Evolutionary conservation across 2,113 vertebrate species (phyloP).

Genomic region (Eptesicus fuscus): DNA sequence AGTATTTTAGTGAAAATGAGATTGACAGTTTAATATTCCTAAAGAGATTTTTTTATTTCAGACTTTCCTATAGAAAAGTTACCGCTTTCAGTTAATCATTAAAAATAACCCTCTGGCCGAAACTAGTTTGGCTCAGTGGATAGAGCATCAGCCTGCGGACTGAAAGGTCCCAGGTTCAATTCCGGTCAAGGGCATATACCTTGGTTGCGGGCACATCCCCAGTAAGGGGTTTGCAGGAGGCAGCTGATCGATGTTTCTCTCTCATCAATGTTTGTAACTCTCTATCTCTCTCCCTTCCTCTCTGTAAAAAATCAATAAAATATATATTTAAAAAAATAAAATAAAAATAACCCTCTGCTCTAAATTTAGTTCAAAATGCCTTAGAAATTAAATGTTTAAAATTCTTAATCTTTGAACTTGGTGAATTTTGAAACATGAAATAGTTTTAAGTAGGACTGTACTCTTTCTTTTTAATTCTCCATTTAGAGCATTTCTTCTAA

Average conservation of each 20-base stretch:
- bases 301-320: no score
- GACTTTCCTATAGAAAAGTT: neutral
- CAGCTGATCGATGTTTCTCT: no score
- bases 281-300: no score
- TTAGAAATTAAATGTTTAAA: slow-evolving; percentile 28
- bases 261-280: no score
- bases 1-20: slow-evolving; percentile 39
- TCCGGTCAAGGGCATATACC: no score
- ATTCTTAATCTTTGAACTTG: neutral
- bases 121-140: no score
- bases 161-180: no score
- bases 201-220: no score
- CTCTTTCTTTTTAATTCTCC: slow-evolving; percentile 10
- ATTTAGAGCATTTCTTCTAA: slow-evolving; percentile 4
- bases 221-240: no score
- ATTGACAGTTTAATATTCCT: neutral
- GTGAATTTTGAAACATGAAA: slow-evolving; percentile 56
- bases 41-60: slow-evolving; percentile 5
- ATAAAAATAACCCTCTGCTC: neutral
- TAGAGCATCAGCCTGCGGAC: no score
- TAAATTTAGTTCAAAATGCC: neutral
- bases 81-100: slow-evolving; percentile 50
- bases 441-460: slow-evolving; percentile 30
- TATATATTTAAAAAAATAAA: no score
- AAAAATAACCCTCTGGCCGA: neutral